Evolutionary conservation across 1,140 invertebrate genomes (phyloP).

Genomic region (Saccostrea glomerata): DNA sequence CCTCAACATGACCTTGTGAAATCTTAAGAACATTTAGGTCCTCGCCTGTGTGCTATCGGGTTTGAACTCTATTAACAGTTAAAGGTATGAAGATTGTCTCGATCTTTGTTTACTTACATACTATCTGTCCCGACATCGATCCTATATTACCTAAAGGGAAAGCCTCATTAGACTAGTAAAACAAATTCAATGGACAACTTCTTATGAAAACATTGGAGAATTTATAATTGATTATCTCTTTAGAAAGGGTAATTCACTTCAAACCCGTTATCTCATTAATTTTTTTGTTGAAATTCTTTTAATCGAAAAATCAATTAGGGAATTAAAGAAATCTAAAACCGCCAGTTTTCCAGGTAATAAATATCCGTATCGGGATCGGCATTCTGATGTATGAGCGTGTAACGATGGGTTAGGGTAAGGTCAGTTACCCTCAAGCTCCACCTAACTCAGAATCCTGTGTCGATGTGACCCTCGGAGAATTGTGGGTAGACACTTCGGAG

Average conservation of each 20-base stretch:
- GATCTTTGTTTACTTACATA: conserved; percentile 19
- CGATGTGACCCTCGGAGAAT: background rate
- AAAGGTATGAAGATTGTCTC: background rate
- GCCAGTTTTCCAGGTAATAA: background rate
- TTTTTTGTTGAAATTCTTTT: conserved; percentile 10
- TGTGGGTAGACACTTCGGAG: background rate
- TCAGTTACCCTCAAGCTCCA: conserved; percentile 8
- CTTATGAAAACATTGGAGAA: background rate
- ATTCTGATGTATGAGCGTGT: conserved; percentile 12
- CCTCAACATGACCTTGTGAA: background rate
- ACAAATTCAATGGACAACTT: background rate
- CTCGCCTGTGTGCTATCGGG: background rate
- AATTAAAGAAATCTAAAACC: conserved; percentile 24
- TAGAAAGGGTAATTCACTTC: background rate
- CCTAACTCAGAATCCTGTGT: background rate
- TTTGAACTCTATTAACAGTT: background rate
- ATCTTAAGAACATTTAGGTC: background rate
- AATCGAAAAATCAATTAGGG: conserved; percentile 17
- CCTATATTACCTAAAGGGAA: background rate
- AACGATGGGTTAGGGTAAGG: conserved; percentile 17
- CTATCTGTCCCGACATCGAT: conserved; percentile 15
- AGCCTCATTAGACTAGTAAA: background rate
- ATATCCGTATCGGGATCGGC: conserved; percentile 1
- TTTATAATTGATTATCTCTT: background rate
- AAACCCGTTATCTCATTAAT: background rate